Base-by-base conservation (phyloP, 35 echinoderm and acorn worm genomes). In the Ptychodera flava region DNA sequence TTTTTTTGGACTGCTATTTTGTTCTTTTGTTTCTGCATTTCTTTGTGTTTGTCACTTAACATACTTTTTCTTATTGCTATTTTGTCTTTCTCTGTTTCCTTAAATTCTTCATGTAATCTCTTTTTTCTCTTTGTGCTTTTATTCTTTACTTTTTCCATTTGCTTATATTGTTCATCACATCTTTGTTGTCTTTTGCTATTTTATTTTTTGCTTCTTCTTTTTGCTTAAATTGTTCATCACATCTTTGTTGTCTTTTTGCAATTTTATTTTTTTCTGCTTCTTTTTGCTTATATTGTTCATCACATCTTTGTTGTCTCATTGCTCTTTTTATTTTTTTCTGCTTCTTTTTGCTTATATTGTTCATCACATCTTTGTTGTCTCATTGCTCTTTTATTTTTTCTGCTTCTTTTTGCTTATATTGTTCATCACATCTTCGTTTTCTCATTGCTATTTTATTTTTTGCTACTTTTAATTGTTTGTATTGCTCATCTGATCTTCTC, bases 321-420 rank as follows among this genome's bases (percentile, higher is more conserved):
- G 45, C 22, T 64, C 6, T 64, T 12, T 64, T 64, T 64, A 12
- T 64, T 64, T 22, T 64, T 64, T 64, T 64, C 34, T 81, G 36
- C 36, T 84, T 34, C 27, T 36, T 89, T 14, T 83, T 15, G 29
- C 0, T 28, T 15, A 75, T 75, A 33, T 37, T 31, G 82, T 38
- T 33, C 10, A 22, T 29, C 33, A 33, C 0, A 1, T 37, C 15
- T 0, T 1, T 0, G 16, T 32, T 89, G 32, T 83, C 0, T 1
- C 45, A 76, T 6, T 38, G 16, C 35, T 32, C 35, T 0, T 1
- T 34, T 31, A 82, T 89, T 0, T 27, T 15, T 83, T 89, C 0
- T 0, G 1, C 31, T 81, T 89, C 87, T 89, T 83, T 16, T 0
- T 89, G 16, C 31, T 36, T 37, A 45, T 75, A 88, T 28, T 28